These are phyloP conservation scores for Endotricha flammealis DNA, from an alignment of 2,888 invertebrate genomes.

Conservation along the genomic window DNA sequence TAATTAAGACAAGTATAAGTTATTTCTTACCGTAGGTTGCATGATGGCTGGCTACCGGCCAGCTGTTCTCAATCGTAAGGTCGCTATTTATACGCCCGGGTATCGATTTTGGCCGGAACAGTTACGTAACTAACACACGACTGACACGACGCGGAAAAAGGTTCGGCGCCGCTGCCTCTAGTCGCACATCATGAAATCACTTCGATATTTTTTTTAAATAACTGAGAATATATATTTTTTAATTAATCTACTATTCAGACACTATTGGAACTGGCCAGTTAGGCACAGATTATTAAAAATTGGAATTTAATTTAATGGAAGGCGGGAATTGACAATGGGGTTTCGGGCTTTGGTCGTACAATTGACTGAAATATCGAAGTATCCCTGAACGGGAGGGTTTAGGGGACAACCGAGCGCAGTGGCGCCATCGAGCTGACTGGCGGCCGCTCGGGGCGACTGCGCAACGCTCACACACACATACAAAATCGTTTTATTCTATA, in stretches of 20 bases:
- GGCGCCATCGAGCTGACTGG: constrained; percentile 64
- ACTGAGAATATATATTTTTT: constrained; percentile 9
- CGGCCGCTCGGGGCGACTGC: constrained; percentile 51
- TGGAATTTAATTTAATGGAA: constrained; percentile 32
- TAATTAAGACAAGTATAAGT: no score
- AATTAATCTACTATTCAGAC: constrained; percentile 4
- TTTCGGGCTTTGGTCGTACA: constrained; percentile 34
- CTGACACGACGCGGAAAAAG: constrained; percentile 43
- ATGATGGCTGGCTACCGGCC: constrained; percentile 60
- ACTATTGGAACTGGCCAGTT: not conserved
- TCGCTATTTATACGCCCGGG: constrained; percentile 70
- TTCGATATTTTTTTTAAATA: constrained; percentile 20
- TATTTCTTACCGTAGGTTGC: constrained; percentile 64
- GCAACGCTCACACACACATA: constrained; percentile 40
- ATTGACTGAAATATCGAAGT: constrained; percentile 38
- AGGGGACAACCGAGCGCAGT: constrained; percentile 49
- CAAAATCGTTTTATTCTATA: constrained; percentile 20
- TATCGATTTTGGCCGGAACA: constrained; percentile 71
- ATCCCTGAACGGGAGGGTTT: constrained; percentile 28
- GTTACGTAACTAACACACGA: constrained; percentile 61
- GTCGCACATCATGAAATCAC: constrained; percentile 43
- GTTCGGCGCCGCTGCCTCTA: constrained; percentile 49
- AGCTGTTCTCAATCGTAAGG: constrained; percentile 66
- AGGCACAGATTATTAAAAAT: constrained; percentile 7
- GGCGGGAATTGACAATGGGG: constrained; percentile 40